Base-by-base conservation (phyloP, 2,888 invertebrate species). In the Drosophila seclusa region DNA sequence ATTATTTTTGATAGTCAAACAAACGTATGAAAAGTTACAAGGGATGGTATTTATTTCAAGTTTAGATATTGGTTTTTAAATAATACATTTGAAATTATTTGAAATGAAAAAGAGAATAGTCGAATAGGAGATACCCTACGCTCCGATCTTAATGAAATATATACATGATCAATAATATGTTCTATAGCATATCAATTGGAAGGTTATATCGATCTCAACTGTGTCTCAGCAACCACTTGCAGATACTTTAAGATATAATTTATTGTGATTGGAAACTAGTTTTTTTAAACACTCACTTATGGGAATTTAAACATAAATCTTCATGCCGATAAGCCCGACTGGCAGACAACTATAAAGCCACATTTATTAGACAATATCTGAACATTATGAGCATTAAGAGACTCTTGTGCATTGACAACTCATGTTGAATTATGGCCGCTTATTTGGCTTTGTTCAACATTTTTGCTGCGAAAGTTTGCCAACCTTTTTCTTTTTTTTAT, bases 321-420 rank as follows among this genome's bases (percentile, higher is more conserved):
- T 45, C 1, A 27, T 8, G 45, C 16, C 21, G 16, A 16, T 16
- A 45, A 24, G 7, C 4, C 16, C 16, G 16, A 24, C 16, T 45
- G 16, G 16, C 24, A 24, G 24, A 49, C 45, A 48, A 31, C 24
- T 32, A 34, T 16, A 32, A 48, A 58, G 32, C 24, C 27, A 6
- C 11, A 71, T 71, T 68, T 68, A 73, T 82, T 76, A 62, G 50
- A 53, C 64, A 69, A 76, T 82, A 70, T 82, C 78, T 78, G 68
- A 54, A 57, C 63, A 83, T 80, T 82, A 66, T 67, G 40, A 66
- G 45, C 63, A 42, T 61, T 55, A 57, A 61, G 58, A 36, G 50
- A 34, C 57, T 59, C 45, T 63, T 58, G 52, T 62, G 66, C 68
- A 76, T 77, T 77, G 69, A 62, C 61, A 57, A 57, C 64, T 72